Conservation (phyloP, 2,113 vertebrate genomes). For the Formicarius rufipectus region DNA sequence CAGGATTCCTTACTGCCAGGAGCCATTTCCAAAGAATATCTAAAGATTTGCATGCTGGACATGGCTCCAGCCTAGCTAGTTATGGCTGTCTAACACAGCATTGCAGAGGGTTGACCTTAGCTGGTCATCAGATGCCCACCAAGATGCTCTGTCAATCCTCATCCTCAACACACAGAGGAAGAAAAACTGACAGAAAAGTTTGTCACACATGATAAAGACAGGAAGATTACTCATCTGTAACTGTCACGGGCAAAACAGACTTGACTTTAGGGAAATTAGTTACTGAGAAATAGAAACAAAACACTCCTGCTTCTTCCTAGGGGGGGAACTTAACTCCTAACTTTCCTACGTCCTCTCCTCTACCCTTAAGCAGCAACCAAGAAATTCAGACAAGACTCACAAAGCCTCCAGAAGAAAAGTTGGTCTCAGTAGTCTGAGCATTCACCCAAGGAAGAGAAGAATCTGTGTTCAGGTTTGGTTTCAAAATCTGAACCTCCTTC, state of each 20-base stretch:
- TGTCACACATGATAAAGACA: neutral
- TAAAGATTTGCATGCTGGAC: neutral
- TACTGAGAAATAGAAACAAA: neutral
- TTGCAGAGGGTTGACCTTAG: neutral
- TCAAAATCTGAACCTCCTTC: neutral
- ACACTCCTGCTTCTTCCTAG: neutral
- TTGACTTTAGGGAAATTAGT: neutral
- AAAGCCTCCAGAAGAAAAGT: neutral
- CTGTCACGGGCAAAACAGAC: neutral
- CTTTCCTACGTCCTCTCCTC: neutral
- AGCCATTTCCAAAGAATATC: neutral
- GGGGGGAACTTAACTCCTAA: neutral
- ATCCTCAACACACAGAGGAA: neutral
- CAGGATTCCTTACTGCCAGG: neutral
- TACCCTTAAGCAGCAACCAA: neutral
- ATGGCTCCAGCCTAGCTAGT: neutral
- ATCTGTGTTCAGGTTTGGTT: neutral
- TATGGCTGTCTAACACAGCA: neutral
- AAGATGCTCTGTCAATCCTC: neutral
- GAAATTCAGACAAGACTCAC: neutral
- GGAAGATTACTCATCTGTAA: neutral
- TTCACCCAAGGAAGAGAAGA: neutral
- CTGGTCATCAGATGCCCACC: neutral
- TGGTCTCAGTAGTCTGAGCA: neutral
- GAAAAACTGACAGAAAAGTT: neutral